phyloP scores from a whole-genome alignment of 2,797 vertebrate species.

The Streptopelia turtur region DNA sequence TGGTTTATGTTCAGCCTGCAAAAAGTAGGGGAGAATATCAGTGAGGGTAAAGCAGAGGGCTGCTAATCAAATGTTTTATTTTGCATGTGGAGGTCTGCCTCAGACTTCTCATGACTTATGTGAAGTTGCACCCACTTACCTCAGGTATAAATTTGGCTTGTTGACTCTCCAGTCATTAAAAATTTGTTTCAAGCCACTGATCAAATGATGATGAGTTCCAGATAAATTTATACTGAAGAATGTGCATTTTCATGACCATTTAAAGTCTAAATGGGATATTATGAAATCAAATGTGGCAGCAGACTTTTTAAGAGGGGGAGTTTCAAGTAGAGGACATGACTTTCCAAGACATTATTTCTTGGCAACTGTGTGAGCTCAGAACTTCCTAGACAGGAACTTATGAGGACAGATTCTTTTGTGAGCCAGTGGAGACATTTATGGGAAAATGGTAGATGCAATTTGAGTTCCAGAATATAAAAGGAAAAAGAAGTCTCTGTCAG shows the following conservation, averaged over 20 bases:
- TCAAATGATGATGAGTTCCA: conserved; percentile 33
- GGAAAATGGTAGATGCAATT: conserved; percentile 1
- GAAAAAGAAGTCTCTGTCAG: not conserved
- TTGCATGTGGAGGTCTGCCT: not conserved
- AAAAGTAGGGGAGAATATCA: not conserved
- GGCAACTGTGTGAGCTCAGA: not conserved
- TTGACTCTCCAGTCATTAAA: not conserved
- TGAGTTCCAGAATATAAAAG: conserved; percentile 13
- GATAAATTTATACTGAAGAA: conserved; percentile 8
- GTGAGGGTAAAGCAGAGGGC: not conserved
- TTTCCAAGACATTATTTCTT: conserved; percentile 30
- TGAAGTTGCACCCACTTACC: not conserved
- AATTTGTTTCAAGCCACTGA: not conserved
- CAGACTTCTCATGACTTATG: not conserved
- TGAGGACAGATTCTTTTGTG: conserved; percentile 13
- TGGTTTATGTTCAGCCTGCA: not conserved
- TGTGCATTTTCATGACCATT: not conserved
- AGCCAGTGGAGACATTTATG: conserved; percentile 14
- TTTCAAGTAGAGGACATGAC: conserved; percentile 22
- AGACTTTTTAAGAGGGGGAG: not conserved
- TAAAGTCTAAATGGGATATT: conserved; percentile 15
- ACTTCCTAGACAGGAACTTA: not conserved
- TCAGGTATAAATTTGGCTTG: not conserved
- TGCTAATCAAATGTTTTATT: not conserved
- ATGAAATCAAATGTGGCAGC: not conserved